Evolutionary conservation across 2,113 vertebrate species (phyloP), one percentile per base, ranked within the genome.

Genomic region (Vanacampus margaritifer): DNA sequence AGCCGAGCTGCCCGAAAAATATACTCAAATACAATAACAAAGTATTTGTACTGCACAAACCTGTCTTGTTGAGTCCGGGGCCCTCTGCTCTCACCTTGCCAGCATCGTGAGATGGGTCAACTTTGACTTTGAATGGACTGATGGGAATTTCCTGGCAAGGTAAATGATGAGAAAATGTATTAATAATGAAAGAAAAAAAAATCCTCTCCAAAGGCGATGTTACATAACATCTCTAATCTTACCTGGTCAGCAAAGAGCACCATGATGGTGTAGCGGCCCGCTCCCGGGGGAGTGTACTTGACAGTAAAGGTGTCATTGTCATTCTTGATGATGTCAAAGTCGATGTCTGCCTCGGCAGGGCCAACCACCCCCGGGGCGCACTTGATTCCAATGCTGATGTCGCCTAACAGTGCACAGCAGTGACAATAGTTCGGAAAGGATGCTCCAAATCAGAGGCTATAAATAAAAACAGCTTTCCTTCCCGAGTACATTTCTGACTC

Each of bases 241-340:
- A 98, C 96, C 95, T 97, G 94, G 72, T 95, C 95, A 82, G 94
- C 95, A 17, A 98, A 98, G 53, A 98, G 88, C 85, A 98, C 96
- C 96, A 98, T 98, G 88, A 98, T 95, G 83, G 96, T 98, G 76
- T 97, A 97, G 59, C 86, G 91, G 41, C 95, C 96, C 0, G 94
- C 82, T 0, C 91, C 94, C 0, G 95, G 96, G 0, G 96, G 94
- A 0, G 92, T 96, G 91, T 98, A 98, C 83, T 97, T 97, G 80
- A 98, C 96, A 0, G 96, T 98, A 89, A 98, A 98, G 68, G 96
- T 98, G 86, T 98, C 96, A 0, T 98, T 98, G 90, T 98, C 96
- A 0, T 98, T 98, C 89, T 96, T 96, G 83, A 98, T 98, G 82
- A 98, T 98, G 90, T 98, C 96, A 1, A 98, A 98, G 81, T 98